Evolutionary conservation across 2,888 invertebrate species (phyloP).

Genomic region (Trileptium ribeirensis): DNA sequence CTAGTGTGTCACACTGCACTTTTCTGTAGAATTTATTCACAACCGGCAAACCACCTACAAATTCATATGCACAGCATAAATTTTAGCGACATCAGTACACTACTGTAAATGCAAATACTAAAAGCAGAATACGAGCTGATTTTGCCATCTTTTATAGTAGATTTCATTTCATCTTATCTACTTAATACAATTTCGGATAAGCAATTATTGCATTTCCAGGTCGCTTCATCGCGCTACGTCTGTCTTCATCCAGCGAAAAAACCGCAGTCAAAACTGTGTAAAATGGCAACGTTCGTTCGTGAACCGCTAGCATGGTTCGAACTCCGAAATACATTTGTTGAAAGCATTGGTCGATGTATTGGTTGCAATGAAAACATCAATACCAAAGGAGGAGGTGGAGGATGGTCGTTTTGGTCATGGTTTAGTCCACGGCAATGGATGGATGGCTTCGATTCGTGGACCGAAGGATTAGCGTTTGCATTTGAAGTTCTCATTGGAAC

Average conservation of each 20-base stretch:
- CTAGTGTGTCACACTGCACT: too few species aligned
- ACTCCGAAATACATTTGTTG: background rate
- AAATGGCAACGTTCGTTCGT: background rate
- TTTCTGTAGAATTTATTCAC: too few species aligned
- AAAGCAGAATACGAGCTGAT: too few species aligned
- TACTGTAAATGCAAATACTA: too few species aligned
- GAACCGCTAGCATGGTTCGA: conserved; percentile 4
- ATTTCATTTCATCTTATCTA: too few species aligned
- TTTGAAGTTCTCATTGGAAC: background rate
- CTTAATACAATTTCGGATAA: too few species aligned
- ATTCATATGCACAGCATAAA: too few species aligned
- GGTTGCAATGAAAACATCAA: background rate
- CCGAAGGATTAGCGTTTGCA: background rate
- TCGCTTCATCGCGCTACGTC: background rate
- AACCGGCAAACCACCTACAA: too few species aligned
- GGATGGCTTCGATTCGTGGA: background rate
- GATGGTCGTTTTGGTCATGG: background rate
- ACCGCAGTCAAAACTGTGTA: background rate
- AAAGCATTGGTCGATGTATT: background rate
- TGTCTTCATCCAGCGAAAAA: background rate
- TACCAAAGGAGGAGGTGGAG: background rate
- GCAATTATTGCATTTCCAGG: too few species aligned
- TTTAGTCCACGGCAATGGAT: conserved; percentile 7
- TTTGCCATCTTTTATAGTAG: too few species aligned
- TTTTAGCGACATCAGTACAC: too few species aligned